Evolutionary conservation across 2,888 invertebrate genomes (phyloP).

Genomic region (Pseudococcus viburni): DNA sequence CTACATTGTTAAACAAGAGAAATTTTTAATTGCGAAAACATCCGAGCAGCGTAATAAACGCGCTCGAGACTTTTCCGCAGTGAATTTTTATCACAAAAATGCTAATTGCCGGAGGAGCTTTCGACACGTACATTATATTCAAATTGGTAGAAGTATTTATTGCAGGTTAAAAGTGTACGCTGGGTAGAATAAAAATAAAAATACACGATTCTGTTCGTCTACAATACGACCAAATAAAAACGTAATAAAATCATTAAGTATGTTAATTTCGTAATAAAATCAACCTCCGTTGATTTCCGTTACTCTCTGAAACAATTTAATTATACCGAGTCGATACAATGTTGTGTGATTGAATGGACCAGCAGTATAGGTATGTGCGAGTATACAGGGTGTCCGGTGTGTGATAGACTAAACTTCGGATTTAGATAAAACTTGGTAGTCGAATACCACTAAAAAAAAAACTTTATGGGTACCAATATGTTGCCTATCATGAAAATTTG

Average conservation of each 20-base stretch:
- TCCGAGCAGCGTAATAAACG: neutral
- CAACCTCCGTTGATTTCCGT: conserved; percentile 1
- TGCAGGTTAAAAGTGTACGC: neutral
- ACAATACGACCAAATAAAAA: conserved; percentile 28
- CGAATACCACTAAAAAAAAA: too few relatives aligned
- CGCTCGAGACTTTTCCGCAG: neutral
- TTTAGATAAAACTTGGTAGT: too few relatives aligned
- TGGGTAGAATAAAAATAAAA: neutral
- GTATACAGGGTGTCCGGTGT: too few relatives aligned
- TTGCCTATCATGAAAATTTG: too few relatives aligned
- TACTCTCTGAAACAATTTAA: conserved; percentile 14
- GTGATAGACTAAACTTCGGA: too few relatives aligned
- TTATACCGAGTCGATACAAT: neutral
- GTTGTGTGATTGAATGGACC: neutral
- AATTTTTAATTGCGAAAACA: conserved; percentile 20
- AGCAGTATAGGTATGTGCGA: neutral
- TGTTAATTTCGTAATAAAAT: conserved; percentile 42
- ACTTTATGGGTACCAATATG: too few relatives aligned
- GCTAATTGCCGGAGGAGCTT: conserved; percentile 7
- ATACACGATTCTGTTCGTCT: neutral
- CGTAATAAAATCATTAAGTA: conserved; percentile 48
- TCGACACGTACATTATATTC: neutral
- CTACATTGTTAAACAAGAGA: neutral
- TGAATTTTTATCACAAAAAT: neutral
- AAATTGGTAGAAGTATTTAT: conserved; percentile 35